Percentiles rank a stretch among this genome's conserved stretches.
phyloP scores from a whole-genome alignment of 2,888 invertebrate genomes.

The Chirona hameri region DNA sequence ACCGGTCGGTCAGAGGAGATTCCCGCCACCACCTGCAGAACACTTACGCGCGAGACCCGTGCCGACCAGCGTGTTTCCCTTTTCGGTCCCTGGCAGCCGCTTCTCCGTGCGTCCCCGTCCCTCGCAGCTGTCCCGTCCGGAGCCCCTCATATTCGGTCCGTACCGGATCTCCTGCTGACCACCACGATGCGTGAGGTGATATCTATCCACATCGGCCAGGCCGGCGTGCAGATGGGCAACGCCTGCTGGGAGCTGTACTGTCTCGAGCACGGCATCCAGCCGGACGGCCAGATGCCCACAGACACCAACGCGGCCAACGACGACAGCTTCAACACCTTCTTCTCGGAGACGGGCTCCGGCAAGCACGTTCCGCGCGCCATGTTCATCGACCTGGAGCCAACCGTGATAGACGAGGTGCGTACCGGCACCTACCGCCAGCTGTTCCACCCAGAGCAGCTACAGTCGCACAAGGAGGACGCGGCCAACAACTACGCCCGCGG shows the following conservation, averaged over 20 bases:
- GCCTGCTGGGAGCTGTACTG: conserved; percentile 58
- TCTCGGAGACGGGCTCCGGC: conserved; percentile 70
- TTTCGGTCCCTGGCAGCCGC: background rate
- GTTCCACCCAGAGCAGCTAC: conserved; percentile 48
- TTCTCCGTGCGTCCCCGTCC: background rate
- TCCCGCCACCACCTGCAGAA: too few relatives aligned
- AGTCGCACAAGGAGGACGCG: conserved; percentile 48
- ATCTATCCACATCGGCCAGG: conserved; percentile 52
- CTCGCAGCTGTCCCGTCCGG: background rate
- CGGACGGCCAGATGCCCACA: conserved; percentile 47
- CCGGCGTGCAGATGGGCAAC: conserved; percentile 54
- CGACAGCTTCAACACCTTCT: conserved; percentile 55
- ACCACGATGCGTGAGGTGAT: conserved; percentile 51
- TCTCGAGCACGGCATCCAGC: conserved; percentile 54
- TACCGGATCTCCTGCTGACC: conserved; percentile 61
- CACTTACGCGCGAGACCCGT: too few relatives aligned
- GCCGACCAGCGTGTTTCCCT: too few relatives aligned
- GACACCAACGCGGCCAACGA: conserved; percentile 46
- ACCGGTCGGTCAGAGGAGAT: background rate
- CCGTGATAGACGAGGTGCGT: conserved; percentile 59
- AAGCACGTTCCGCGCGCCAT: conserved; percentile 84
- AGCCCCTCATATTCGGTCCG: background rate
- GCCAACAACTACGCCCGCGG: conserved; percentile 45
- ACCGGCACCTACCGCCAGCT: conserved; percentile 45
- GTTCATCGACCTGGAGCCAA: conserved; percentile 84